Conservation (phyloP, 2,797 vertebrate species). For the Paedocypris micromegethes region DNA sequence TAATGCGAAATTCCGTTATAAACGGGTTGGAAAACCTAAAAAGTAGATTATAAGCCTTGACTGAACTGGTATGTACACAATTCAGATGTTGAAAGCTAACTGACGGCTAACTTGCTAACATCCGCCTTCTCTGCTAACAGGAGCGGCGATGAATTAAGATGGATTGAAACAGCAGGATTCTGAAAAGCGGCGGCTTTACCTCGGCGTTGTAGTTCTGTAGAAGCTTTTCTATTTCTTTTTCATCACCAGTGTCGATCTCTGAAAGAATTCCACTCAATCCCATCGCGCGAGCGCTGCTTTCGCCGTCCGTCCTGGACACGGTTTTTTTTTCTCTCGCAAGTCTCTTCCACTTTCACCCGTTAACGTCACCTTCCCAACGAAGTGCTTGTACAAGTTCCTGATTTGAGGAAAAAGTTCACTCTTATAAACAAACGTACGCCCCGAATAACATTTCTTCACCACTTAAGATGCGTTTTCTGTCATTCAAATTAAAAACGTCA, state of each 20-base stretch:
- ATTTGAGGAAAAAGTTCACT: too few relatives aligned
- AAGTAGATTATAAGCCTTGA: too few relatives aligned
- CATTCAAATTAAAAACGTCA: too few relatives aligned
- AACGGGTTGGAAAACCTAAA: too few relatives aligned
- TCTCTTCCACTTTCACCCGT: slow-evolving; percentile 45
- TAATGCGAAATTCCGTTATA: too few relatives aligned
- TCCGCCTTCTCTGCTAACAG: slow-evolving; percentile 3
- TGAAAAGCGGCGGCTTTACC: slow-evolving; percentile 63
- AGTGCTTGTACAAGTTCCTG: too few relatives aligned
- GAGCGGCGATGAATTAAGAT: background rate
- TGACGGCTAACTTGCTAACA: slow-evolving; percentile 18
- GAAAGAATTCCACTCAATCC: slow-evolving; percentile 67
- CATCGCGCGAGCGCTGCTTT: slow-evolving; percentile 57
- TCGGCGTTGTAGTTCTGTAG: slow-evolving; percentile 79
- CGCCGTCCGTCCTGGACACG: background rate
- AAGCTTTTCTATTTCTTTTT: slow-evolving; percentile 67
- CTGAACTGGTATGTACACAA: background rate
- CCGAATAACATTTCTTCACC: too few relatives aligned
- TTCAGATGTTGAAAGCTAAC: background rate
- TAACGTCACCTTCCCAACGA: slow-evolving; percentile 28
- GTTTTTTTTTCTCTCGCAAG: background rate
- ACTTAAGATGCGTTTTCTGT: too few relatives aligned
- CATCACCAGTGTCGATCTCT: slow-evolving; percentile 65
- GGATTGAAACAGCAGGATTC: too few relatives aligned
- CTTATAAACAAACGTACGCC: too few relatives aligned